phyloP scores from a whole-genome alignment of 2,797 vertebrate genomes.

The Mustela erminea region DNA sequence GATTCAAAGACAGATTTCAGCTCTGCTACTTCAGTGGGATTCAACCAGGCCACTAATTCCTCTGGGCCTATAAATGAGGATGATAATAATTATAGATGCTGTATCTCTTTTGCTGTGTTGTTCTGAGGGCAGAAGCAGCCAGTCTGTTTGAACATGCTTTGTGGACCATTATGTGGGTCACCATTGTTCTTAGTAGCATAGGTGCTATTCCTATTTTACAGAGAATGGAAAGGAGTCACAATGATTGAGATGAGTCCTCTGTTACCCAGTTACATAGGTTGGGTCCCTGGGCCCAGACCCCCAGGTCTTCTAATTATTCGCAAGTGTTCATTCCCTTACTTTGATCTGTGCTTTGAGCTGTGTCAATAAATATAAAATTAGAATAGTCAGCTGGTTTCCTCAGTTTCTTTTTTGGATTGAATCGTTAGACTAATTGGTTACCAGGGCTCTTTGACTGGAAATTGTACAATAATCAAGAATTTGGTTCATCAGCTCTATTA shows the following conservation, averaged over 20 bases:
- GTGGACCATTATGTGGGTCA: neutral
- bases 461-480: neutral
- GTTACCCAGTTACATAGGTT: neutral
- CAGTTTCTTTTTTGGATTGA: neutral
- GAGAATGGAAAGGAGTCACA: neutral
- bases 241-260: neutral
- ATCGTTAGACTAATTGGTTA: neutral
- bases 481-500: neutral
- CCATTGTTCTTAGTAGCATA: neutral
- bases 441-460: neutral
- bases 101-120: neutral
- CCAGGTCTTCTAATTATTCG: neutral
- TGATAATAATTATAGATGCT: neutral
- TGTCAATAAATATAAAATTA: neutral
- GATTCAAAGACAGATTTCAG: slow-evolving; percentile 21
- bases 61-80: neutral
- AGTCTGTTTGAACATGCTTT: neutral
- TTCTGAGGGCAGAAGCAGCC: neutral
- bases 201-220: neutral
- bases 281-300: neutral
- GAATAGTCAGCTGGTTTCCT: neutral
- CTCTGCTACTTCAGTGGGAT: neutral
- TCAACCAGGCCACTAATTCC: neutral
- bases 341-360: neutral
- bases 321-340: neutral